Evolutionary conservation across 64 coral and sea anemone genomes (phyloP).

Genomic region (Porites lutea): DNA sequence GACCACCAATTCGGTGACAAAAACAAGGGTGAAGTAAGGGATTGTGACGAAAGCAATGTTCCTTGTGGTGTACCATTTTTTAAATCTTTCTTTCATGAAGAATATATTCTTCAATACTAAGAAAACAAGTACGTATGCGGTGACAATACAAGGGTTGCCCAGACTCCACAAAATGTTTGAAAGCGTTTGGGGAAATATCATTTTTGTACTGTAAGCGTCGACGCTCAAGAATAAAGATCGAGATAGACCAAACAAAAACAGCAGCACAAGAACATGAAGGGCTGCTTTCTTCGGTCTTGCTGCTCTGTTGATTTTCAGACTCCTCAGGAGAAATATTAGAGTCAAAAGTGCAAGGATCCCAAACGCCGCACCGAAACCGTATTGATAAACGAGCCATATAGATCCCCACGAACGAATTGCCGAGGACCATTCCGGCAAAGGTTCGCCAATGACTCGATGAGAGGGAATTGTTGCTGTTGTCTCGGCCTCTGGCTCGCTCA

Average conservation of each 20-base stretch:
- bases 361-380: conserved; percentile 47
- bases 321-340: conserved; percentile 10
- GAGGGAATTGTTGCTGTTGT: background rate
- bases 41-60: conserved; percentile 50
- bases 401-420: conserved; percentile 52
- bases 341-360: conserved; percentile 4
- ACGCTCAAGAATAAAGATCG: conserved; percentile 44
- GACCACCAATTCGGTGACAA: conserved; percentile 51
- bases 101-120: conserved; percentile 72
- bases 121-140: conserved; percentile 58
- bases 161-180: conserved; percentile 54
- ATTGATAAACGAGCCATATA: conserved; percentile 65
- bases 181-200: conserved; percentile 36
- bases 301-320: background rate
- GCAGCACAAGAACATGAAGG: conserved; percentile 30
- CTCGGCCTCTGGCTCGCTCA: conserved; percentile 1
- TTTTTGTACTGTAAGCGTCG: conserved; percentile 63
- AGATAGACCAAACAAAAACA: conserved; percentile 50
- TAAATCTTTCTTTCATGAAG: conserved; percentile 64
- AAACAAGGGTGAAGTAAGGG: conserved; percentile 58
- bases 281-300: conserved; percentile 33
- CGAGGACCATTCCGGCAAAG: conserved; percentile 56
- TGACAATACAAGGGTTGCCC: conserved; percentile 63
- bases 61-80: conserved; percentile 67
- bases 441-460: conserved; percentile 33